These are phyloP conservation scores for Rattus rattus DNA, from an alignment of 2,113 vertebrate species.

Conservation along the genomic window DNA sequence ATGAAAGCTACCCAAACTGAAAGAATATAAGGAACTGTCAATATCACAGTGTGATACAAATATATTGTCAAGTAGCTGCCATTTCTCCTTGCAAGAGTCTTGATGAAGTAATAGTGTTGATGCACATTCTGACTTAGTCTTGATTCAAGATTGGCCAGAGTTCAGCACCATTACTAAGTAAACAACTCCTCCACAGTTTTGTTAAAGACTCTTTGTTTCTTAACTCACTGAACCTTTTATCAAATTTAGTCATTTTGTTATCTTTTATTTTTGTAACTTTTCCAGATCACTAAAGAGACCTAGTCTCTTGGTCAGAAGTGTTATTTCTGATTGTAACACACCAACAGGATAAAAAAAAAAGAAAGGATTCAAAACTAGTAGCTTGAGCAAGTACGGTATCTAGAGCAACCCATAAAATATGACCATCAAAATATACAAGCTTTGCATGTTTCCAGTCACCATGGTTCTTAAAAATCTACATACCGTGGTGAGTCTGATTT, in stretches of 20 bases:
- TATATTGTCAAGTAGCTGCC: not conserved
- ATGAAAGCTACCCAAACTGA: constrained; percentile 5
- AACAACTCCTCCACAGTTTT: not conserved
- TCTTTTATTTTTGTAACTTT: not conserved
- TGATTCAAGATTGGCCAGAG: not conserved
- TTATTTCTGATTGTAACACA: not conserved
- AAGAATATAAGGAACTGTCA: not conserved
- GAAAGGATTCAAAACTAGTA: not conserved
- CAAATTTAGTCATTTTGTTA: not conserved
- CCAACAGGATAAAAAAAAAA: not conserved
- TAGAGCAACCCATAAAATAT: not conserved
- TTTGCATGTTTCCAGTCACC: not conserved
- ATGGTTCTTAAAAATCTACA: not conserved
- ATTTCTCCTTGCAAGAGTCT: not conserved
- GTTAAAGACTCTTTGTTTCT: not conserved
- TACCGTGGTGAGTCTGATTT: not conserved
- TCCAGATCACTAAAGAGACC: not conserved
- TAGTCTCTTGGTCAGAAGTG: not conserved
- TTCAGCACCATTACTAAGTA: not conserved
- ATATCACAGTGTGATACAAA: not conserved
- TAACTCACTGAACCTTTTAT: not conserved
- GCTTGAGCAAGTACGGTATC: not conserved
- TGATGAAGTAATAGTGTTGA: not conserved
- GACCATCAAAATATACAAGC: not conserved
- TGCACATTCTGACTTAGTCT: not conserved